These are phyloP conservation scores for Trialeurodes vaporariorum DNA, from an alignment of 1,140 invertebrate genomes.

Conservation along the genomic window DNA sequence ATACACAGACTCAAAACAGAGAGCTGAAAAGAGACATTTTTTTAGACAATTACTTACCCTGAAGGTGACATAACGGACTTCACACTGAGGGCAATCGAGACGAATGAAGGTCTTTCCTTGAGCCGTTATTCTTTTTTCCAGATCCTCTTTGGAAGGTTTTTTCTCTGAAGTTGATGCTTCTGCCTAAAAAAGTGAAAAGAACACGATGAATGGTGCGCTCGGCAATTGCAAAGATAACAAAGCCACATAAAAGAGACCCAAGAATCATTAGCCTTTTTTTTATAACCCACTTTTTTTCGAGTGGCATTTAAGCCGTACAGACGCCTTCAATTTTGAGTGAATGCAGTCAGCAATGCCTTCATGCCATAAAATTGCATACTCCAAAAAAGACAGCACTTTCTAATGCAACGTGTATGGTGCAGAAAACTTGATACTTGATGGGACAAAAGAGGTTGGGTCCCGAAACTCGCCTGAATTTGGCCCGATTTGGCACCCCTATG, in stretches of 20 bases:
- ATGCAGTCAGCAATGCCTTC: too few species aligned
- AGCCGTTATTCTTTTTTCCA: not conserved
- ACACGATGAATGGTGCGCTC: not conserved
- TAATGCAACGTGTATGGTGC: too few species aligned
- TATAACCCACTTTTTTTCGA: not conserved
- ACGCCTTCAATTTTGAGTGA: too few species aligned
- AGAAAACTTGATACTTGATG: too few species aligned
- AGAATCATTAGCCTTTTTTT: not conserved
- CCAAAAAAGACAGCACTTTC: too few species aligned
- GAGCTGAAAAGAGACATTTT: too few species aligned
- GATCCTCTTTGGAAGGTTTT: not conserved
- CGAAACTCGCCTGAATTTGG: too few species aligned
- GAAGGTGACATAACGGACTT: not conserved
- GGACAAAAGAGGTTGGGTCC: too few species aligned
- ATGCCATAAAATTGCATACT: too few species aligned
- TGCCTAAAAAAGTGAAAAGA: not conserved
- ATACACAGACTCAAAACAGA: too few species aligned
- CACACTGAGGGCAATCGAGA: not conserved
- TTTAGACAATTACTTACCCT: not conserved
- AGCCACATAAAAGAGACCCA: not conserved
- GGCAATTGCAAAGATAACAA: not conserved
- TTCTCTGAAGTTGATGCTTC: not conserved
- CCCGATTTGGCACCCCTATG: too few species aligned
- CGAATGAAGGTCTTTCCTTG: not conserved
- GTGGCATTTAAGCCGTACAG: too few species aligned